Conservation (phyloP, 2,113 vertebrate genomes). For the Triplophysa siluroides region DNA sequence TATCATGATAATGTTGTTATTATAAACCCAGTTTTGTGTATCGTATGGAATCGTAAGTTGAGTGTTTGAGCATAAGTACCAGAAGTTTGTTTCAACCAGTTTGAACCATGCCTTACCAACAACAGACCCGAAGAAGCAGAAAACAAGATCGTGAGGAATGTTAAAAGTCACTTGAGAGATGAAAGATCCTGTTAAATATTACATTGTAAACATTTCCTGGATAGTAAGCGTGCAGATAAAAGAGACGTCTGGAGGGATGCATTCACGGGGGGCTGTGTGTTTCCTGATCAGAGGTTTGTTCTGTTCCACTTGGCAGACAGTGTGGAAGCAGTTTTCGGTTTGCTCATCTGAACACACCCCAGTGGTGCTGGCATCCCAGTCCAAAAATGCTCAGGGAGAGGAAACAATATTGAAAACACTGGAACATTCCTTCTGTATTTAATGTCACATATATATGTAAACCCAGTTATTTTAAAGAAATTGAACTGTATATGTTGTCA, state of each 20-base stretch:
- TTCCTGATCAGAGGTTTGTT: conserved; percentile 47
- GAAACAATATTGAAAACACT: conserved; percentile 37
- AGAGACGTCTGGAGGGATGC: conserved; percentile 30
- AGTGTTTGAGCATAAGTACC: too few species aligned
- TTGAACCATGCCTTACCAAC: too few species aligned
- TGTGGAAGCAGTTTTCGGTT: conserved; percentile 33
- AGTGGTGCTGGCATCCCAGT: conserved; percentile 50
- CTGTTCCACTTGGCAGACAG: conserved; percentile 46
- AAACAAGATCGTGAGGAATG: background rate
- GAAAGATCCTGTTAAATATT: background rate
- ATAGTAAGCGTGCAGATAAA: conserved; percentile 38
- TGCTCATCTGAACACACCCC: conserved; percentile 26
- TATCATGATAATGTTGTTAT: too few species aligned
- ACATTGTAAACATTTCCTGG: conserved; percentile 22
- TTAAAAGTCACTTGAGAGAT: background rate
- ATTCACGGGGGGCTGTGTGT: conserved; percentile 50
- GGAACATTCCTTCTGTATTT: background rate
- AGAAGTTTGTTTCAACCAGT: background rate
- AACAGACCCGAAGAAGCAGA: background rate
- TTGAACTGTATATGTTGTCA: too few species aligned
- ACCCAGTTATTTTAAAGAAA: too few species aligned
- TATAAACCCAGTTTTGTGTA: too few species aligned
- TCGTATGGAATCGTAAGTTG: too few species aligned
- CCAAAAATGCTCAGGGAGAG: conserved; percentile 49
- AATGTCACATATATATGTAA: too few species aligned